Evolutionary conservation across 2,888 invertebrate genomes (phyloP), one percentile per base, ranked within the genome.

Genomic region (Caenorhabditis sp.): DNA sequence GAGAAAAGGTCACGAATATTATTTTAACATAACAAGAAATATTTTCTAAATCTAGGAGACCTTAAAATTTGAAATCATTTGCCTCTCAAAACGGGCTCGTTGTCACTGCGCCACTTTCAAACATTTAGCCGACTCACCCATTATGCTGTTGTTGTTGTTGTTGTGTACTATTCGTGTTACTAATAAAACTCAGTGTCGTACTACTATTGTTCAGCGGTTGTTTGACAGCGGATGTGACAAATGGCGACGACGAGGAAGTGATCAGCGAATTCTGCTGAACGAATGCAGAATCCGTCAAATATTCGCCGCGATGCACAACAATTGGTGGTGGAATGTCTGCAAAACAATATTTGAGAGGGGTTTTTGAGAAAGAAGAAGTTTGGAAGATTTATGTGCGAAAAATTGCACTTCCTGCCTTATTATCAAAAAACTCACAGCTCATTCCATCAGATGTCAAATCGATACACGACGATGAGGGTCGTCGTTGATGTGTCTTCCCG

Each of bases 381-480:
- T n/a, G n/a, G n/a, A n/a, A n/a, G n/a, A n/a, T n/a, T n/a, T n/a
- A n/a, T n/a, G n/a, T n/a, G n/a, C n/a, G n/a, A n/a, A n/a, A n/a
- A n/a, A n/a, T n/a, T n/a, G n/a, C n/a, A n/a, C n/a, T n/a, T n/a
- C n/a, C n/a, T n/a, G n/a, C n/a, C n/a, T n/a, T n/a, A n/a, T n/a
- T n/a, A n/a, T n/a, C n/a, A 19, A 23, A 14, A 55, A 17, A 10
- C 26, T 26, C 8, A 37, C 65, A 64, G n/a, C 60, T 61, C 19
- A 66, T 37, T 49, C 69, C 69, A n/a, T 62, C 66, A 54, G 60
- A 55, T 49, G 70, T 69, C 36, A 79, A 58, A 58, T 79, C 77
- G 23, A 62, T 69, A 57, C 79, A 79, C 12, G 75, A 75, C 21
- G 76, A 74, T 21, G 79, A 72, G 51, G 75, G 62, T 50, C 77